Base-by-base conservation (phyloP, 2,797 vertebrate species). In the Sternarchorhynchus goeldii region DNA sequence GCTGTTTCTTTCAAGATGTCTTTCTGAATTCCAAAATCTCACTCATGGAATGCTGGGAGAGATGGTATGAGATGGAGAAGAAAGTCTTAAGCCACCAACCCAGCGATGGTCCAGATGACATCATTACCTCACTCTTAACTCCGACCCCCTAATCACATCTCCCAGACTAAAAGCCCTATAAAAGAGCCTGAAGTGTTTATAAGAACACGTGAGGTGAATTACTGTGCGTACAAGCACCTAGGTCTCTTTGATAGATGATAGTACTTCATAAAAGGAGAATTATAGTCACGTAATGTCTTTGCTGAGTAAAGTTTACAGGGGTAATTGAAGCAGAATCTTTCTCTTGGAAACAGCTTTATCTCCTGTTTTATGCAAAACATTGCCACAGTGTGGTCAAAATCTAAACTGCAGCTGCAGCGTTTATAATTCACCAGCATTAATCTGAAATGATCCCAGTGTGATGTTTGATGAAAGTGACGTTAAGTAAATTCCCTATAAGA, bases 311-410 rank as follows among this genome's bases (percentile, higher is more conserved):
- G 39, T 41, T 41, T 41, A 41, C 10, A 14, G 14, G 3, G 45
- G 45, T 3, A 12, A 1, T 14, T 50, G 12, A 0, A 50, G 45
- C 3, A 50, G 1, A 14, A 2, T 2, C 45, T 50, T 50, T 50
- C 45, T 50, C 8, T 12, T 50, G 2, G 10, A 3, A 12, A 50
- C 45, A 14, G 45, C 45, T 50, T 50, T 50, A 50, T 50, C 45
- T 50, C 10, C 45, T 50, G 45, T 50, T 14, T 50, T 14, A 50
- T 2, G 10, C 10, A 12, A 50, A 50, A 64, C 32, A 32, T 66
- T 25, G 6, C 75, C 75, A 29, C 21, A 55, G 5, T 32, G 55
- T 60, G 75, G 75, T 20, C 20, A 6, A 18, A 53, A 59, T 25
- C 18, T 34, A 56, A 65, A 60, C 25, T 59, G 36, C 64, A 50